A percentile compares a stretch with the other conserved stretches of the same genome.
phyloP scores from a whole-genome alignment of 2,888 invertebrate species.

The Lasioglossum lativentre region DNA sequence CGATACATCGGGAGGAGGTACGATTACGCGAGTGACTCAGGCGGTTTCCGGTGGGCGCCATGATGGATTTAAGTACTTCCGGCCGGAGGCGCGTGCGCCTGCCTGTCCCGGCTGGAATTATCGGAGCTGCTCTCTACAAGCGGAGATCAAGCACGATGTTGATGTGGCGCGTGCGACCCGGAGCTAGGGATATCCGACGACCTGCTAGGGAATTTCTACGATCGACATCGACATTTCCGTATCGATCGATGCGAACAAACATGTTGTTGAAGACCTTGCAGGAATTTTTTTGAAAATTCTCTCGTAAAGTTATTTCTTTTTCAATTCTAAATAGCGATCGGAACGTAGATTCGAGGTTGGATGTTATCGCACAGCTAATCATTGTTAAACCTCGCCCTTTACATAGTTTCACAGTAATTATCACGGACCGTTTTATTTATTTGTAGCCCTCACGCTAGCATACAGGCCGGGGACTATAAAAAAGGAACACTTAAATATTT shows the following conservation, averaged over 20 bases:
- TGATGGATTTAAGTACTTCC: constrained; percentile 83
- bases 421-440: neutral
- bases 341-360: neutral
- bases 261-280: neutral
- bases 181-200: neutral
- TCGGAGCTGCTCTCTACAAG: constrained; percentile 62
- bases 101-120: constrained; percentile 71
- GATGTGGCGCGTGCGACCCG: constrained; percentile 37
- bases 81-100: constrained; percentile 79
- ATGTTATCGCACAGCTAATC: neutral
- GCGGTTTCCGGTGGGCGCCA: constrained; percentile 82
- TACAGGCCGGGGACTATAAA: neutral
- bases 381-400: neutral
- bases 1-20: constrained; percentile 76
- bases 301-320: neutral
- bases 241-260: neutral
- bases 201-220: neutral
- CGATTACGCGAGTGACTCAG: constrained; percentile 82
- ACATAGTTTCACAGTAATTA: neutral
- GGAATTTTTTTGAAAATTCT: neutral
- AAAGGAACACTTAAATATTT: neutral
- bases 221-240: neutral
- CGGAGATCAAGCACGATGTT: constrained; percentile 59
- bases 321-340: neutral
- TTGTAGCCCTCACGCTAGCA: neutral